These are phyloP conservation scores for Phylloscopus whistleri DNA, from an alignment of 2,113 vertebrate species.

Conservation along the genomic window DNA sequence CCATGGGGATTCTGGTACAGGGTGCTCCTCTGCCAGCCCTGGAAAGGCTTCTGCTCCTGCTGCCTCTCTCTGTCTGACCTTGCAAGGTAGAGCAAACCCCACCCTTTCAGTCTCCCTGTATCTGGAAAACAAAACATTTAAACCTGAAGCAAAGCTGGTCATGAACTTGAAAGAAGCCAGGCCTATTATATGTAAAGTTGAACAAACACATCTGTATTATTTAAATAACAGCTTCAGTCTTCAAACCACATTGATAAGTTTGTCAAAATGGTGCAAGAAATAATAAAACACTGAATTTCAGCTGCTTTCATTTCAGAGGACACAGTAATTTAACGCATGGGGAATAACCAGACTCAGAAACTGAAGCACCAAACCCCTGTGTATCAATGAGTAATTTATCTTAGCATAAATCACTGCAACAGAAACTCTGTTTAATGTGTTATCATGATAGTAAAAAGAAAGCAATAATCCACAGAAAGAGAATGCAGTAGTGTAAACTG, in stretches of 20 bases:
- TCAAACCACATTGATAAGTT: not conserved
- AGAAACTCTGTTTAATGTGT: not conserved
- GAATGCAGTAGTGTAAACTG: not conserved
- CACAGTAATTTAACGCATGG: not conserved
- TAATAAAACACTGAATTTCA: not conserved
- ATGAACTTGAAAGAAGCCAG: not conserved
- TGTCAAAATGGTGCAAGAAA: not conserved
- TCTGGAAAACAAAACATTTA: conserved; percentile 5
- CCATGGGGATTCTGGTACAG: fast-evolving
- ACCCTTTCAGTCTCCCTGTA: not conserved
- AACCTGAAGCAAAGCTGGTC: not conserved
- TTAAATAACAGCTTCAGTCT: not conserved
- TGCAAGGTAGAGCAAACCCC: not conserved
- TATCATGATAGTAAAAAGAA: not conserved
- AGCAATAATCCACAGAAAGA: not conserved
- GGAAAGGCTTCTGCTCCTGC: not conserved
- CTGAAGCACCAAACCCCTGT: not conserved
- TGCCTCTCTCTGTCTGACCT: not conserved
- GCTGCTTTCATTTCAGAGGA: not conserved
- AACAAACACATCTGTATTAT: conserved; percentile 16
- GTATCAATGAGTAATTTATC: not conserved
- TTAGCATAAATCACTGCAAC: not conserved
- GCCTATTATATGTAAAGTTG: not conserved
- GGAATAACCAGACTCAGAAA: not conserved
- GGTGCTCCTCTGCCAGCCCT: not conserved